Evolutionary conservation across 2,888 invertebrate species (phyloP), one percentile per base, ranked within the genome.

Genomic region (Ectemnius continuus): DNA sequence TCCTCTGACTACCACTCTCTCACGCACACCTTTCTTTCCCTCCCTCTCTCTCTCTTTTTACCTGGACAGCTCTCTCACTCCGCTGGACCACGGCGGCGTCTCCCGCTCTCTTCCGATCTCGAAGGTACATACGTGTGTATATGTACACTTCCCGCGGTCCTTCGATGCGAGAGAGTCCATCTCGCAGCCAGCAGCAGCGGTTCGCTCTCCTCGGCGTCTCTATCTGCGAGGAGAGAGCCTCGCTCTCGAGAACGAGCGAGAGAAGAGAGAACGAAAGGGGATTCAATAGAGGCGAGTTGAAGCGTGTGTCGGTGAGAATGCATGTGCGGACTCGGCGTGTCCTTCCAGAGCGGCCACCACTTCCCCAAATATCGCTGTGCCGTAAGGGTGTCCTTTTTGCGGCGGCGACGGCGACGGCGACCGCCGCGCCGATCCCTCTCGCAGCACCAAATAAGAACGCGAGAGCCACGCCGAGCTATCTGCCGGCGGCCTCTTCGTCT

Each of bases 61-160:
- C 20, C 48, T 48, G 62, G n/a, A n/a, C n/a, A n/a, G 46, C 73
- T 48, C 58, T 69, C 65, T 36, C 59, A 36, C 57, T 26, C 57
- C 0, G 36, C 5, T 64, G 57, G 68, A 46, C 23, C 57, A 69
- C 58, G 57, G 56, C 78, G 23, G 56, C 78, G 23, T 23, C 66
- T 74, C 80, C 83, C 74, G 68, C 73, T 80, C 73, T 80, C 83
- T 61, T 74, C 81, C 81, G 76, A 80, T 84, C 70, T 76, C 36
- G 36, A 8, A 36, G 6, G 8, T 11, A 36, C 36, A 11, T 36
- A 36, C 11, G 36, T 36, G 11, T 36, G 36, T 36, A 36, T 36
- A 5, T 28, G 5, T 28, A 36, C 36, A 36, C 36, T 36, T 36
- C 36, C 36, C 36, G 36, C 16, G 52, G 2, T 52, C 6, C 52